phyloP scores from a whole-genome alignment of 2,113 vertebrate species.

The Chloebia gouldiae region DNA sequence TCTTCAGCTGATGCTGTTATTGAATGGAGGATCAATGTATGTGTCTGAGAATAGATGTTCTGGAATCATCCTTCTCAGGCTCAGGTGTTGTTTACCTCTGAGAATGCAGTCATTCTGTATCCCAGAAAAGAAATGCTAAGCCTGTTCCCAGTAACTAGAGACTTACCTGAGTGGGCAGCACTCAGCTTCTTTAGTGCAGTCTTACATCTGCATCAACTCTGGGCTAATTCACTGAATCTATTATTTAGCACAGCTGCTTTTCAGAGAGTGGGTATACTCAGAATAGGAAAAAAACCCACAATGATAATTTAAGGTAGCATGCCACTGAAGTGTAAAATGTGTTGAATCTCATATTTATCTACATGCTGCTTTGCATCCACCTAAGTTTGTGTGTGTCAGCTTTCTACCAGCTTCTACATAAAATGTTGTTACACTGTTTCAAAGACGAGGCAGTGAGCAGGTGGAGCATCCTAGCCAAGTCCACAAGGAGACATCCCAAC shows the following conservation, averaged over 20 bases:
- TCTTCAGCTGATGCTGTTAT: not conserved
- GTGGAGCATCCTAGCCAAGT: not conserved
- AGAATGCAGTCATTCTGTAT: not conserved
- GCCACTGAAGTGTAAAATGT: not conserved
- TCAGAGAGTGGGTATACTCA: not conserved
- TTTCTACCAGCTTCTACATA: not conserved
- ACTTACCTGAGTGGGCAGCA: not conserved
- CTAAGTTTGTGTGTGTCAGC: not conserved
- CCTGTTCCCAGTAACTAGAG: not conserved
- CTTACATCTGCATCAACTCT: not conserved
- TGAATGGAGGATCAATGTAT: not conserved
- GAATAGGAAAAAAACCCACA: fast-evolving
- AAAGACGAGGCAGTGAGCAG: not conserved
- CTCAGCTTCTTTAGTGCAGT: not conserved
- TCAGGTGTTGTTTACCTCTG: not conserved
- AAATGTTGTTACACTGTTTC: not conserved
- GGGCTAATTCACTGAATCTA: not conserved
- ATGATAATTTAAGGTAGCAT: not conserved
- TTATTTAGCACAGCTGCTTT: not conserved
- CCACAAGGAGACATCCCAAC: not conserved
- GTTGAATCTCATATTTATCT: not conserved
- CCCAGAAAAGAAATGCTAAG: not conserved
- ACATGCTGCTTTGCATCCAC: not conserved
- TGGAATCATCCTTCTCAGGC: not conserved
- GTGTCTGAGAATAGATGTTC: not conserved